These are phyloP conservation scores for Corythornis cristatus DNA, from an alignment of 2,113 vertebrate species.

Conservation along the genomic window DNA sequence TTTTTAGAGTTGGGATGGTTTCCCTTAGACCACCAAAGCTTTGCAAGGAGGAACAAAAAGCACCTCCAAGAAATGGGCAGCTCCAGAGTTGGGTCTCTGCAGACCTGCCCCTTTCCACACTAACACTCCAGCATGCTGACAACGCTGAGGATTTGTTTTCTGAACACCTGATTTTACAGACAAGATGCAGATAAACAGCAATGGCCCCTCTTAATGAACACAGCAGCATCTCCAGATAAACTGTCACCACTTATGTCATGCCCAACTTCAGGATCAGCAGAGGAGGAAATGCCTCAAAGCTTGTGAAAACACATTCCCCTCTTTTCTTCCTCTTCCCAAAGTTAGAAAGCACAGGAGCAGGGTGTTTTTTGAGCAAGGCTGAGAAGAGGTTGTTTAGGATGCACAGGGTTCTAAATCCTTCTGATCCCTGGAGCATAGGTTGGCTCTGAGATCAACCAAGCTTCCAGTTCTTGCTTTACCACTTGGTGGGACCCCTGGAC, in stretches of 20 bases:
- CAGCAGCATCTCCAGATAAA: conserved; percentile 75
- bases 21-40: not conserved
- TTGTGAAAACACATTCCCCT: not conserved
- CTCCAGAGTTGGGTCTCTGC: not conserved
- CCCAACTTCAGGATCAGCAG: not conserved
- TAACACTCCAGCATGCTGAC: conserved; percentile 56
- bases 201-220: conserved; percentile 69
- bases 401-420: not conserved
- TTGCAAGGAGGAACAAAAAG: not conserved
- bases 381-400: not conserved
- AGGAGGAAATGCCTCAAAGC: not conserved
- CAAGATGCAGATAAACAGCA: conserved; percentile 73
- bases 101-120: not conserved
- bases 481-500: not conserved
- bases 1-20: not conserved
- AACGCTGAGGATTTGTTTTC: conserved; percentile 15
- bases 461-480: not conserved
- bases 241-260: conserved; percentile 73
- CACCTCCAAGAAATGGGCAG: not conserved
- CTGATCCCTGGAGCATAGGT: not conserved
- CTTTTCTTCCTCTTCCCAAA: not conserved
- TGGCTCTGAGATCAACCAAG: not conserved
- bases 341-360: not conserved
- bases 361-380: not conserved
- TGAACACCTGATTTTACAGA: conserved; percentile 65